Evolutionary conservation across 92 coral and sea anemone genomes (phyloP), one percentile per base, ranked within the genome.

Genomic region (Pocillopora grandis): DNA sequence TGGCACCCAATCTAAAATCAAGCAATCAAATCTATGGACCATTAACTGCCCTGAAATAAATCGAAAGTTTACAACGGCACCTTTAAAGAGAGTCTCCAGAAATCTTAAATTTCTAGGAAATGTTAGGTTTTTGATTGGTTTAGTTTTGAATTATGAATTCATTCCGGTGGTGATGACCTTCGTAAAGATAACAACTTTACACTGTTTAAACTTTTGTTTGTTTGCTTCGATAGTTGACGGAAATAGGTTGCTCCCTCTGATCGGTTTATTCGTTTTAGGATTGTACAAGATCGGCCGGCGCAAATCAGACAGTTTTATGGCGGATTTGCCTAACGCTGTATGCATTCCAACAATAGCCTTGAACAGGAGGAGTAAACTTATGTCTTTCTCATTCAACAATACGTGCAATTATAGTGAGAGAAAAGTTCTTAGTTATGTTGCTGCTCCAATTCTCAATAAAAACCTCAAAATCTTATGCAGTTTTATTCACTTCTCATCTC

Each of bases 181-280:
- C 81, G 12, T 67, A n/a, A 62, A 77, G 81, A 77, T 80, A 66
- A 80, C 76, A 74, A 80, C 84, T 80, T 80, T 66, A 72, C 86
- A 74, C 79, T 37, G 52, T 61, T 72, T 82, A 73, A 71, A 72
- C 55, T 78, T 72, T 82, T 82, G 79, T 82, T 82, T 82, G 79
- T 73, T 82, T 74, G 74, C 75, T 80, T 21, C 57, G 84, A 80
- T 49, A 52, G 74, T 77, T 80, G 84, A 80, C 84, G 75, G 84
- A 80, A 66, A 62, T 82, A 42, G 62, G 67, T 48, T 56, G 66
- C 76, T 11, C 85, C 68, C 76, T 58, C 68, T 56, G 65, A 80
- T 80, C 65, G 35, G 85, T 57, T 31, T 69, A 72, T 72, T 82
- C 72, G 16, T 49, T 49, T 62, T 18, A 59, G 72, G 85, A 81